A percentile compares a stretch with the other conserved stretches of the same genome.
phyloP scores from a whole-genome alignment of 2,888 invertebrate genomes.

The Diaprepes abbreviatus region DNA sequence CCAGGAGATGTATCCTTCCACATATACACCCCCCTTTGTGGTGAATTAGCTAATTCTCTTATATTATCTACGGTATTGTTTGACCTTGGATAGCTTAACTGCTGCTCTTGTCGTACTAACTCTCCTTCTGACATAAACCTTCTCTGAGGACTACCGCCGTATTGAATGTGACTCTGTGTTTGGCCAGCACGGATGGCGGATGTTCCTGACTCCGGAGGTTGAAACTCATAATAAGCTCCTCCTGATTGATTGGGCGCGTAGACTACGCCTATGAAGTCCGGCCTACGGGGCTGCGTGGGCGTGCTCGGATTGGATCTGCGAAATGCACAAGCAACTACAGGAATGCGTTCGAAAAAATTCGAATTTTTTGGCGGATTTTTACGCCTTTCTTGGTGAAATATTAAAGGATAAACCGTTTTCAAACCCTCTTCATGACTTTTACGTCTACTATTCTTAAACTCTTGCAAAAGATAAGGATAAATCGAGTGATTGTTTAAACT shows the following conservation, averaged over 20 bases:
- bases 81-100: conserved; percentile 75
- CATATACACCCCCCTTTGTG: conserved; percentile 85
- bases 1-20: conserved; percentile 85
- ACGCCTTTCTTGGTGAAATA: background rate
- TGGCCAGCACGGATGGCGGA: conserved; percentile 13
- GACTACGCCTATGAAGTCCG: conserved; percentile 86
- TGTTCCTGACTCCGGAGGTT: conserved; percentile 57
- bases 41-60: conserved; percentile 88
- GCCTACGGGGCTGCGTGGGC: conserved; percentile 89
- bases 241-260: conserved; percentile 65
- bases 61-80: conserved; percentile 89
- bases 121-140: conserved; percentile 88
- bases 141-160: conserved; percentile 75
- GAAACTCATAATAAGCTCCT: conserved; percentile 65
- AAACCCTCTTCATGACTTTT: conserved; percentile 6
- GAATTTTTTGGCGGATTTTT: conserved; percentile 5
- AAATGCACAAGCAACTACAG: conserved; percentile 60
- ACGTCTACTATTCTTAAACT: conserved; percentile 3
- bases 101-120: conserved; percentile 78
- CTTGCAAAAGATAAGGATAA: conserved; percentile 19
- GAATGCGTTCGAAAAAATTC: conserved; percentile 45
- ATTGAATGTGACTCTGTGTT: conserved; percentile 57
- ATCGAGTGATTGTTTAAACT: conserved; percentile 30
- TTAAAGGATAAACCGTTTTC: conserved; percentile 8
- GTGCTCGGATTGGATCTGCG: conserved; percentile 93